Base-by-base conservation (phyloP, 2,888 invertebrate genomes). In the Pocota personata region DNA sequence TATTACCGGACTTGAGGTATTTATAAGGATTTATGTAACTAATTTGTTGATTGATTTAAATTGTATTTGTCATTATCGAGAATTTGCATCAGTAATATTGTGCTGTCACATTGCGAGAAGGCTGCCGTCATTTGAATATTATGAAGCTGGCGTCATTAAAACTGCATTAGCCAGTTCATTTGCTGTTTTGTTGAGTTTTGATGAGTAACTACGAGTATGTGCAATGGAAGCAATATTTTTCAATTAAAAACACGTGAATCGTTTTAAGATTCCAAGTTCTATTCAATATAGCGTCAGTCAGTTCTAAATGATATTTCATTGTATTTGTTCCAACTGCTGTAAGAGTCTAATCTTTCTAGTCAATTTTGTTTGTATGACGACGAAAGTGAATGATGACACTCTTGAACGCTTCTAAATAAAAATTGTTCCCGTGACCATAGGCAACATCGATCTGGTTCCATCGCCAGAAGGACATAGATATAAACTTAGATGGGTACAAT, bases 11-110 rank as follows among this genome's bases (percentile, higher is more conserved):
- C 2, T 21, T 40, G 35, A 21, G 14, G 35, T n/a, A 46, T 16
- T 21, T 55, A 55, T 19, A 40, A 7, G 40, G 21, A 58, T 46
- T 40, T 52, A 72, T 12, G 66, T 30, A 73, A 64, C 6, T 16
- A 58, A 58, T 58, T 66, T 58, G 79, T 19, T 75, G 75, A 80
- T 75, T 75, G 75, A 75, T 67, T 35, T 19, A 52, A 67, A 60
- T 75, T 80, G 67, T 60, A 80, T 46, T 75, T 43, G 52, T 16
- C 50, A 35, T n/a, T 60, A 27, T 52, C 12, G 43, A 21, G 35
- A 24, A 30, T 57, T 12, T 48, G 46, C 71, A 69, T 58, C 16
- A 32, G 37, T 3, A 1, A 19, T 58, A 55, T 32, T 55, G 8
- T 32, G 46, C 24, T 46, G 52, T 55, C 64, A 52, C 24, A 19